Conservation (phyloP, 2,113 vertebrate genomes). For the Romanogobio albipinnatus region DNA sequence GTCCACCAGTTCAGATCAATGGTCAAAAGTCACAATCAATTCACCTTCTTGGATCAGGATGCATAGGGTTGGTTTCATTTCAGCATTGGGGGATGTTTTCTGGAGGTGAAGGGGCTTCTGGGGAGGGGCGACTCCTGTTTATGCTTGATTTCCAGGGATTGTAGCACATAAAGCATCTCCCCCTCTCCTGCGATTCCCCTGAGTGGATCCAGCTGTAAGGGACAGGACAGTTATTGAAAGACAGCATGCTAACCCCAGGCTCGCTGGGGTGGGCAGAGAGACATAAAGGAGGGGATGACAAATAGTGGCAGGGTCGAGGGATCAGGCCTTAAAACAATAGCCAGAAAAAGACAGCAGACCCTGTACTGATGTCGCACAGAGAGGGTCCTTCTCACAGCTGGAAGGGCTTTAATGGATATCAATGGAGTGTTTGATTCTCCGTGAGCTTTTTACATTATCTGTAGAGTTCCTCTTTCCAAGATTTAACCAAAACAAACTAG, state of each 20-base stretch:
- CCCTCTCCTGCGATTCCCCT: constrained; percentile 59
- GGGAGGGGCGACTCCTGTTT: constrained; percentile 52
- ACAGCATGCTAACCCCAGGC: background rate
- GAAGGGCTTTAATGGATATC: constrained; percentile 16
- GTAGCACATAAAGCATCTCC: constrained; percentile 67
- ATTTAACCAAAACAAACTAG: background rate
- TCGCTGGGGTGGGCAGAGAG: background rate
- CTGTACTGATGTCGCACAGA: constrained; percentile 30
- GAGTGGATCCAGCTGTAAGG: constrained; percentile 71
- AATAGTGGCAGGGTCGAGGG: background rate
- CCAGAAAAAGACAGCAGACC: background rate
- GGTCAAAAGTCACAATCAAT: constrained; percentile 17
- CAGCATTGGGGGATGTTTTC: constrained; percentile 31
- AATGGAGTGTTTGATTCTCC: background rate
- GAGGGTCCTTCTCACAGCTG: constrained; percentile 4
- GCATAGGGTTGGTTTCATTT: background rate
- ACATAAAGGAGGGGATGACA: background rate
- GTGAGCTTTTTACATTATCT: background rate
- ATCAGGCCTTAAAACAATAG: constrained; percentile 27
- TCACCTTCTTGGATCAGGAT: background rate
- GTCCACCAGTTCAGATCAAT: constrained; percentile 8
- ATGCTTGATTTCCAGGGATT: constrained; percentile 69
- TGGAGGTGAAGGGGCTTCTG: background rate
- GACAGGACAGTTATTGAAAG: constrained; percentile 38
- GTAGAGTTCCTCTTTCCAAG: background rate